Conservation (phyloP, 2,888 invertebrate species). For the Helicoverpa assulta region DNA sequence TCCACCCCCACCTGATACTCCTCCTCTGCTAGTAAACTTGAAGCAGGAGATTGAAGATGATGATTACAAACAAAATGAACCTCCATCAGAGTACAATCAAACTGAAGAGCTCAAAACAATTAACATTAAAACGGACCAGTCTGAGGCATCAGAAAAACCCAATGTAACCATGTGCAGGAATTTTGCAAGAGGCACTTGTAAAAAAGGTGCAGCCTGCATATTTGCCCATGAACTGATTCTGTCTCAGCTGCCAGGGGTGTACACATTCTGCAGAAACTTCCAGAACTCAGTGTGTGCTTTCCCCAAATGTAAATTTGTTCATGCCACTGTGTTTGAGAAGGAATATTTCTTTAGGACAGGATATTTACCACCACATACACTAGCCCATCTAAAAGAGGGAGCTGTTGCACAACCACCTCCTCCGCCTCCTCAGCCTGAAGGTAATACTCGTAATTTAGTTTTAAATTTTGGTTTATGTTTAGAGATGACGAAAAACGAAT, state of each 20-base stretch:
- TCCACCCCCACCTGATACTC: constrained; percentile 71
- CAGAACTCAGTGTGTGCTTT: constrained; percentile 75
- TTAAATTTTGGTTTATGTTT: too few relatives aligned
- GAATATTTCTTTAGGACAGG: constrained; percentile 77
- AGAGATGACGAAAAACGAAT: too few relatives aligned
- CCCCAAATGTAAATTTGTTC: constrained; percentile 78
- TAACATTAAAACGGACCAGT: constrained; percentile 30
- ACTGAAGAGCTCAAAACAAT: constrained; percentile 4
- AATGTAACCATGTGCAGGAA: constrained; percentile 74
- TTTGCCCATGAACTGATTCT: constrained; percentile 76
- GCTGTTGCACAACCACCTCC: constrained; percentile 59
- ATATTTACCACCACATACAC: constrained; percentile 72
- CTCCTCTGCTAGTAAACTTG: constrained; percentile 49
- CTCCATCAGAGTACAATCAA: constrained; percentile 17
- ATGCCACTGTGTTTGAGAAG: constrained; percentile 80
- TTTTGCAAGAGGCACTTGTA: constrained; percentile 77
- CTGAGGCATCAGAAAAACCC: constrained; percentile 23
- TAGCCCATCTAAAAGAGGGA: constrained; percentile 71
- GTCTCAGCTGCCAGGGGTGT: constrained; percentile 73
- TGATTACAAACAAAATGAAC: constrained; percentile 47
- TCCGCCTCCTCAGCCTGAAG: constrained; percentile 65
- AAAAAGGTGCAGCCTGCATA: constrained; percentile 72
- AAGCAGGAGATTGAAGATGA: constrained; percentile 73
- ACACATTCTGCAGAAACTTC: constrained; percentile 80
- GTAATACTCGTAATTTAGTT: constrained; percentile 44